Conservation (phyloP, 2,797 vertebrate genomes). For the Hylomyscus alleni region DNA sequence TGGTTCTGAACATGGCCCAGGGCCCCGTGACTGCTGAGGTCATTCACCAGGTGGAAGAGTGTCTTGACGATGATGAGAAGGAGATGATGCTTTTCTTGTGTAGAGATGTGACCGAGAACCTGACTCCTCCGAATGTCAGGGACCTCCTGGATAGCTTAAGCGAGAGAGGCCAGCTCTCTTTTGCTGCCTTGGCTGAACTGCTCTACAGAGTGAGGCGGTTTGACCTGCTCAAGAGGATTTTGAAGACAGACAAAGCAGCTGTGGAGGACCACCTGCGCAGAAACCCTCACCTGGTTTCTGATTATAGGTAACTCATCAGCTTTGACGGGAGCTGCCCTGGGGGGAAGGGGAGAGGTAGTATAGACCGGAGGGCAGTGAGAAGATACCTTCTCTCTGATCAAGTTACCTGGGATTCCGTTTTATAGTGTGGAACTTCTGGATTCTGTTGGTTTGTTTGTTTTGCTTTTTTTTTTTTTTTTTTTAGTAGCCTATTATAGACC, state of each 20-base stretch:
- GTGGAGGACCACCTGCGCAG: slow-evolving; percentile 88
- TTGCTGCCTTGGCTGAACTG: slow-evolving; percentile 89
- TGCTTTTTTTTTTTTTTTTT: neutral
- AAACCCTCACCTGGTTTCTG: slow-evolving; percentile 87
- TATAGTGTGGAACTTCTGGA: slow-evolving; percentile 27
- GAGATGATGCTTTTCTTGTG: slow-evolving; percentile 92
- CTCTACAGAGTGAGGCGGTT: slow-evolving; percentile 91
- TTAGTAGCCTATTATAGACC: neutral
- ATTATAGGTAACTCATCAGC: slow-evolving; percentile 91
- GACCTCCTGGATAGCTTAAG: slow-evolving; percentile 88
- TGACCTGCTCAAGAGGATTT: slow-evolving; percentile 92
- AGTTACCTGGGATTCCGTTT: neutral
- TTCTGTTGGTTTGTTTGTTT: neutral
- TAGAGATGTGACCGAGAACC: slow-evolving; percentile 85
- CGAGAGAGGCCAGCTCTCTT: slow-evolving; percentile 79
- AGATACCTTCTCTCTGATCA: neutral
- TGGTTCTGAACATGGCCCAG: slow-evolving; percentile 82
- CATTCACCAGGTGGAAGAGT: slow-evolving; percentile 91
- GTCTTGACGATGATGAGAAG: slow-evolving; percentile 91
- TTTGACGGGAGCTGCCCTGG: neutral
- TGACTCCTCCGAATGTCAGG: slow-evolving; percentile 76
- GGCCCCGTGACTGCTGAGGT: slow-evolving; percentile 82
- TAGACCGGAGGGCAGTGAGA: neutral
- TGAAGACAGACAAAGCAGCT: slow-evolving; percentile 85
- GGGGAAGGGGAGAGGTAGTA: neutral